Base-by-base conservation (phyloP, 2,888 invertebrate species). In the Matsumyia berberina region DNA sequence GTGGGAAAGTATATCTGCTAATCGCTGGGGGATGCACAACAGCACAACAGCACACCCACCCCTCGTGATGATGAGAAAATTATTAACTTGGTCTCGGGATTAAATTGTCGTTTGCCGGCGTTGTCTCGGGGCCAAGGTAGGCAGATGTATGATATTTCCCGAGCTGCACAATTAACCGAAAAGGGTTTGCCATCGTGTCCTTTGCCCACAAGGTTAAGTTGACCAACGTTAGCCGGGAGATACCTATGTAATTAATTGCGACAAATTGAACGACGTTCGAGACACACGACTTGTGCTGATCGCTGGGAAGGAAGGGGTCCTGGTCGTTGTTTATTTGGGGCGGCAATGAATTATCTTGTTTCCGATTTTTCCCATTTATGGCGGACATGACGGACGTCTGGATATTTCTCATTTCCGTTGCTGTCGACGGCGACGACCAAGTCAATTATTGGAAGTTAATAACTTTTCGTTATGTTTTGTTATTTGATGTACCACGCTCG, bases 221-320 rank as follows among this genome's bases (percentile, higher is more conserved):
- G 85, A 80, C 85, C 80, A 80, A 80, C 80, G 80, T 46, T 72
- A 31, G 17, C 51, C 29, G 5, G 53, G 51, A 70, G 49, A 57
- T 57, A 76, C 49, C 88, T 90, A 89, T 88, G 90, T 89, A 90
- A 90, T 91, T 90, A 90, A 91, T 90, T 91, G 91, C 89, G 89
- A 89, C 90, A 91, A 91, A 91, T 90, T 91, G 91, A 90, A 90
- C 91, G 91, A 62, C 90, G 91, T 87, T 89, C 87, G 70, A 87
- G 89, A 88, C 91, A 91, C 91, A 90, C 91, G 91, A 83, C 90
- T 86, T 87, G 17, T 44, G 12, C 72, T 17, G 53, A 72, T 72
- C 37, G 46, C 44, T 39, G 17, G 51, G 39, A 15, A 19, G 39
- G 5, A 9, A 24, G 37, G 29, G 7, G 53, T 5, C 51, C 42